Evolutionary conservation across 2,888 invertebrate species (phyloP), one percentile per base, ranked within the genome.

Genomic region (Parelbella ahira): DNA sequence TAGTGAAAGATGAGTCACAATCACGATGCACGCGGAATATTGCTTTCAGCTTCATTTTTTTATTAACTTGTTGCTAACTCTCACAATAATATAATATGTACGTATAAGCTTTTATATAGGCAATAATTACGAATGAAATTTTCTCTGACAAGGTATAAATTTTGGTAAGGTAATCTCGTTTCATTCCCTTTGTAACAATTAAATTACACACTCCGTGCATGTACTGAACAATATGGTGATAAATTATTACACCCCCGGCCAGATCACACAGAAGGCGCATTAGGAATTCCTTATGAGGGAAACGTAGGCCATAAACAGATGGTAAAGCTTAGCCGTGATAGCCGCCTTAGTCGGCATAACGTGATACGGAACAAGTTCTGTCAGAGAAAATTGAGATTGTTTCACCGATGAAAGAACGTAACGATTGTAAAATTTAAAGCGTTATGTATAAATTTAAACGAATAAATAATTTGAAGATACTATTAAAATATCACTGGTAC

Each of bases 261-360:
- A 28, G 21, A 20, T 28, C 37, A 28, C 37, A 28, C 20, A 28
- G 37, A 37, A 13, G 29, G 23, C 38, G 15, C 38, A 23, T 38
- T 38, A 15, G 2, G 18, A 29, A 23, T 38, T 30, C 29, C 38
- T 29, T 37, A 38, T 38, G 29, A 38, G 23, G 13, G 29, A 29
- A 37, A 37, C 21, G 38, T 23, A 30, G 29, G 7, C 38, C 23
- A 38, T 38, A 38, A 15, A 30, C 21, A 15, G n/a, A 9, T 12
- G 19, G 15, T 21, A 7, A 18, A 37, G 15, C 20, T 19, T 20
- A 12, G 20, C 11, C n/a, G 20, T 28, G 7, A 27, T 9, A 20
- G 6, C 10, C 7, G 9, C 11, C 3, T n/a, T n/a, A 27, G 2
- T 27, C n/a, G 25, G 12, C n/a, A 6, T 11, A 21, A n/a, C 20